These are phyloP conservation scores for Podarcis siculus DNA, from an alignment of 2,797 vertebrate genomes.

Conservation along the genomic window DNA sequence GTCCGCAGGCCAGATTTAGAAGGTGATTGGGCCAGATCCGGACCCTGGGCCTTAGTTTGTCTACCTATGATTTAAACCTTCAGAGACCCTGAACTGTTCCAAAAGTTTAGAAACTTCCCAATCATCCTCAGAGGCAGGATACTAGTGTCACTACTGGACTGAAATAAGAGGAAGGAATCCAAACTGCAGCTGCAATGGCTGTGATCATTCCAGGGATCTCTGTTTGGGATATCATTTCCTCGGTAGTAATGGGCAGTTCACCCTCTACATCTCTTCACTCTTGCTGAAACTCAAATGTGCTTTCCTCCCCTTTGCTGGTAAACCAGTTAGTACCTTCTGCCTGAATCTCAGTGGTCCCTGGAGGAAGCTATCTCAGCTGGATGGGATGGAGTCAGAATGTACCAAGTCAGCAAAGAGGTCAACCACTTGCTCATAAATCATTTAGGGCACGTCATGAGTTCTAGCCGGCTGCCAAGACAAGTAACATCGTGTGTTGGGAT, in stretches of 20 bases:
- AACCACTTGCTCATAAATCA: not conserved
- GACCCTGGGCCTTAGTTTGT: too few species aligned
- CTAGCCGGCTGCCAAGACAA: not conserved
- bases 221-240: not conserved
- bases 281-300: not conserved
- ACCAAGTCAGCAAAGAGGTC: not conserved
- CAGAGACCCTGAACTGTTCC: not conserved
- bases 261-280: not conserved
- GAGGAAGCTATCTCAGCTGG: not conserved
- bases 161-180: not conserved
- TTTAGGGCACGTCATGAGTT: not conserved
- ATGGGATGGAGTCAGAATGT: not conserved
- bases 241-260: not conserved
- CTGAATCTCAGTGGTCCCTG: not conserved
- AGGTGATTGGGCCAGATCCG: too few species aligned
- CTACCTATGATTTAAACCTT: not conserved
- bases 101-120: not conserved
- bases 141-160: not conserved
- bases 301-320: not conserved
- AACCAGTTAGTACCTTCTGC: not conserved
- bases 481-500: not conserved
- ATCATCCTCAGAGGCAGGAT: not conserved
- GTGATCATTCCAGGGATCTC: not conserved
- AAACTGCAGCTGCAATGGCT: too few species aligned
- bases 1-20: too few species aligned